Percentiles rank a stretch among this genome's conserved stretches.
phyloP scores from a whole-genome alignment of 1,140 invertebrate species.

The Pygmarrhopalites habei region DNA sequence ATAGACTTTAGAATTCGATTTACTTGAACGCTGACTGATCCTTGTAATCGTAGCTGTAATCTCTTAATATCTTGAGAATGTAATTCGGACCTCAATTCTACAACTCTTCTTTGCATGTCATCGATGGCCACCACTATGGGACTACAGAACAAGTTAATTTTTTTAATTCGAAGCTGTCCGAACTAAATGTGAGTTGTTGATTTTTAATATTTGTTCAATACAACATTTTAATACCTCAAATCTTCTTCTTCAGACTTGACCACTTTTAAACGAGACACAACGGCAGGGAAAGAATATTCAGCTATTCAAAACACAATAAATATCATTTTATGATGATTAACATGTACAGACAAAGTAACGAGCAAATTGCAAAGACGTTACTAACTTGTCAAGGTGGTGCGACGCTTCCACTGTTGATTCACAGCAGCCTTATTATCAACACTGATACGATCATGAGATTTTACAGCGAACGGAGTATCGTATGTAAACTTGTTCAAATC shows the following conservation, averaged over 20 bases:
- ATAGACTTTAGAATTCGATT: no score
- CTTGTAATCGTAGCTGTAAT: constrained; percentile 36
- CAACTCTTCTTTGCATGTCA: constrained; percentile 38
- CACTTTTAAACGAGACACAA: constrained; percentile 30
- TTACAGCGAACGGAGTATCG: constrained; percentile 37
- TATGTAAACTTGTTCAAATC: constrained; percentile 36
- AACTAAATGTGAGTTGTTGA: neutral
- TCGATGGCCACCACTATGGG: constrained; percentile 39
- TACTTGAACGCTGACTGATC: constrained; percentile 38
- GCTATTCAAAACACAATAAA: constrained; percentile 19
- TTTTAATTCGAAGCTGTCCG: no score
- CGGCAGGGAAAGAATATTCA: constrained; percentile 37
- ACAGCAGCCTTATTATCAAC: constrained; percentile 39
- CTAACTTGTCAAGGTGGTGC: constrained; percentile 38
- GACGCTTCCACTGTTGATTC: constrained; percentile 38
- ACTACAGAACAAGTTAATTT: no score
- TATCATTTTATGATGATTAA: no score
- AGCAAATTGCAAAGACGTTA: no score
- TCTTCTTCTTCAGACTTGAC: constrained; percentile 35
- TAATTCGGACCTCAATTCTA: constrained; percentile 33
- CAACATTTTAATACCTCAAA: no score
- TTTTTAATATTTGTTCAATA: neutral
- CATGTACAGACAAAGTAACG: no score
- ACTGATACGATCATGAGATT: constrained; percentile 35
- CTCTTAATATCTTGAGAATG: constrained; percentile 35